A percentile compares a stretch with the other conserved stretches of the same genome.
phyloP scores from a whole-genome alignment of 2,888 invertebrate genomes.

The Ochlodes sylvanus region DNA sequence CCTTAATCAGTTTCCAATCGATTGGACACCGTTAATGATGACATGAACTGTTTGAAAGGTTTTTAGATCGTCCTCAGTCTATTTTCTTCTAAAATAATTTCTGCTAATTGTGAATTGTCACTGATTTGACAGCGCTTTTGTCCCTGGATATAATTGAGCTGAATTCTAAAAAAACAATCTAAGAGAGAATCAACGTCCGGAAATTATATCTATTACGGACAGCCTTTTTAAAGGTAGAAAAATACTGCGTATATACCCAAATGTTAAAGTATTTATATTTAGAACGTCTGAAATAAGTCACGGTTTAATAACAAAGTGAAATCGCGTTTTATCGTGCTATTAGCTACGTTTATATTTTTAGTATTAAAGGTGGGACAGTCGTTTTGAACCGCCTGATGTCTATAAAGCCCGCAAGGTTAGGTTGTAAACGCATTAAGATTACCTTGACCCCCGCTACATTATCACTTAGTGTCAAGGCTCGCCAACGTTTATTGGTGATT shows the following conservation, averaged over 20 bases:
- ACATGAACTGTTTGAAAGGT: too few species aligned
- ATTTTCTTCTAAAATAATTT: conserved; percentile 15
- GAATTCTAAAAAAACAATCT: conserved; percentile 16
- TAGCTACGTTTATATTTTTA: conserved; percentile 58
- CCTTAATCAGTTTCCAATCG: too few species aligned
- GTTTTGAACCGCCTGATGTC: conserved; percentile 58
- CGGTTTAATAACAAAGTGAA: conserved; percentile 48
- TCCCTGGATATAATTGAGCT: background rate
- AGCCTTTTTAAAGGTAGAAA: too few species aligned
- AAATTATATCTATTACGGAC: conserved; percentile 1
- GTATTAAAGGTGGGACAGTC: conserved; percentile 53
- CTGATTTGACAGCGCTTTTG: conserved; percentile 14
- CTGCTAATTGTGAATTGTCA: conserved; percentile 15
- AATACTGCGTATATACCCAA: background rate
- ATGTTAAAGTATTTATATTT: background rate
- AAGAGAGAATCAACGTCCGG: conserved; percentile 1
- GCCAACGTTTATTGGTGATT: conserved; percentile 57
- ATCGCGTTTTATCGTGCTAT: conserved; percentile 49
- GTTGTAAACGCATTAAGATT: conserved; percentile 65
- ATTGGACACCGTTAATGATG: too few species aligned
- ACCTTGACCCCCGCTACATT: conserved; percentile 68
- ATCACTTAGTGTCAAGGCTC: conserved; percentile 65
- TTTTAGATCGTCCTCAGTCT: conserved; percentile 14
- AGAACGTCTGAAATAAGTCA: conserved; percentile 17
- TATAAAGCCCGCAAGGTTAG: conserved; percentile 65